A percentile compares a stretch with the other conserved stretches of the same genome.
Evolutionary conservation across 1,140 invertebrate species (phyloP).

Genomic region (Drosophila melanogaster): Release_6_plus_ISO1_MT NC_004354.4:1306501-1307000

Average conservation of each 20-base stretch:
- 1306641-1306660: constrained; percentile 20
- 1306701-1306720: constrained; percentile 2
- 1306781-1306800: constrained; percentile 17
- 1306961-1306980: no score
- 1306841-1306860: no score
- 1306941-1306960: no score
- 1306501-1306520: constrained; percentile 57
- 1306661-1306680: not conserved
- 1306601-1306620: no score
- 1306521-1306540: constrained; percentile 45
- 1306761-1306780: constrained; percentile 39
- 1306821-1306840: constrained; percentile 2
- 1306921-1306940: no score
- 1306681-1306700: not conserved
- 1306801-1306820: not conserved
- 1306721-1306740: constrained; percentile 35
- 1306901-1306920: no score
- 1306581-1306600: no score
- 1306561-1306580: not conserved
- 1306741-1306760: constrained; percentile 28
- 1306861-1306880: no score
- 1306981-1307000: no score
- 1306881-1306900: no score
- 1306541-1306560: constrained; percentile 17
- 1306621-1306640: no score